phyloP scores from a whole-genome alignment of 2,113 vertebrate genomes.

The Thymallus thymallus region DNA sequence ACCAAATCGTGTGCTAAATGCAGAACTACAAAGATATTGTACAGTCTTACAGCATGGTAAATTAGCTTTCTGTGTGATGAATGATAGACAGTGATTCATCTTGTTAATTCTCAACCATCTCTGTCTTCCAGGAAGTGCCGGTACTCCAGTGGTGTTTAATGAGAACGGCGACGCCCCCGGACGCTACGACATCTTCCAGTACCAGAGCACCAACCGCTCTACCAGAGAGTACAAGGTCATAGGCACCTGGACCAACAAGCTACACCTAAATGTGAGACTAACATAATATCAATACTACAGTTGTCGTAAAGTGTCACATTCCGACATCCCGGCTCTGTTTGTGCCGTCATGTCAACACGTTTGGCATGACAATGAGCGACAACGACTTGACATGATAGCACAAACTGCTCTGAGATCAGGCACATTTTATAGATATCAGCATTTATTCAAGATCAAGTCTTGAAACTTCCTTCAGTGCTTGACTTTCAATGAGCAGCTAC shows the following conservation, averaged over 20 bases:
- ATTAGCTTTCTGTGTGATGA: background rate
- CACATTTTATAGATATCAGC: too few relatives aligned
- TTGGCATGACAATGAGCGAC: too few relatives aligned
- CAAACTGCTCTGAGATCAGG: too few relatives aligned
- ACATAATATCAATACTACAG: background rate
- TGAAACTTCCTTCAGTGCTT: background rate
- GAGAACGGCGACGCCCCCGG: constrained; percentile 98
- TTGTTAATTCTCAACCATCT: constrained; percentile 19
- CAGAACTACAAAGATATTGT: background rate
- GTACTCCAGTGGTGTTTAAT: constrained; percentile 95
- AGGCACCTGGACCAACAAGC: constrained; percentile 94
- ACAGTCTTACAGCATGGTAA: background rate
- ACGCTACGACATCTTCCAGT: constrained; percentile 97
- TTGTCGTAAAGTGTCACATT: background rate
- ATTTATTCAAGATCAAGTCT: too few relatives aligned
- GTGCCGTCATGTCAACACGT: too few relatives aligned
- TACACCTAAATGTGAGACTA: constrained; percentile 84
- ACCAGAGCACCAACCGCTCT: constrained; percentile 85
- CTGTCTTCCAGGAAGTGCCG: constrained; percentile 84
- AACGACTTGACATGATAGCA: too few relatives aligned
- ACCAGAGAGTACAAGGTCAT: constrained; percentile 92
- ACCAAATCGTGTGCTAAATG: background rate
- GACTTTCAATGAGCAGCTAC: background rate
- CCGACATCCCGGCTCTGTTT: background rate
- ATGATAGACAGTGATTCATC: background rate